Evolutionary conservation across 2,113 vertebrate species (phyloP), one percentile per base, ranked within the genome.

Genomic region (Thunnus maccoyii): DNA sequence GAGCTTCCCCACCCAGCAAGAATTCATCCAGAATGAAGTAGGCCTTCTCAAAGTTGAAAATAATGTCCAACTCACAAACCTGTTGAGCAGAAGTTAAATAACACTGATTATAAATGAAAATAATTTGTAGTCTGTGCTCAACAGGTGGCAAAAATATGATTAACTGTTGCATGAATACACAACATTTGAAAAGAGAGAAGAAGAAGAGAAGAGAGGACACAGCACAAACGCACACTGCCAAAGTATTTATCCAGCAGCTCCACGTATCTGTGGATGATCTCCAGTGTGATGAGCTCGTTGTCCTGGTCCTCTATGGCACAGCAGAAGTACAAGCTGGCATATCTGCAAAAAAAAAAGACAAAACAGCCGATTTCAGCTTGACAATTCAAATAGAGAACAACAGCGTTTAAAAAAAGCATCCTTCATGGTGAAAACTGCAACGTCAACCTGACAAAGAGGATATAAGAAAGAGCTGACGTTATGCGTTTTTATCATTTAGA

Each of bases 241-340:
- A 99, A 99, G 91, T 99, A 99, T 94, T 99, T 99, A 95, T 99
- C 98, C 93, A 99, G 96, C 87, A 99, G 96, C 94, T 99, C 98
- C 87, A 99, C 98, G 0, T 99, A 99, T 93, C 98, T 96, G 95
- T 99, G 98, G 93, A 99, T 99, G 95, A 99, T 98, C 95, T 99
- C 98, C 95, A 99, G 94, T 14, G 98, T 99, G 95, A 99, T 99
- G 86, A 99, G 95, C 79, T 99, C 98, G 17, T 99, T 99, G 94
- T 99, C 98, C 92, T 99, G 98, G 89, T 97, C 96, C 94, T 99
- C 98, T 67, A 99, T 97, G 91, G 97, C 98, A 94, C 98, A 99
- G 96, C 98, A 99, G 94, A 99, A 99, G 90, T 99, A 99, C 85
- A 99, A 94, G 83, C 98, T 99, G 91, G 98, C 98, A 3, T 99